Evolutionary conservation across 2,113 vertebrate species (phyloP), one percentile per base, ranked within the genome.

Genomic region (Pleuronectes platessa): DNA sequence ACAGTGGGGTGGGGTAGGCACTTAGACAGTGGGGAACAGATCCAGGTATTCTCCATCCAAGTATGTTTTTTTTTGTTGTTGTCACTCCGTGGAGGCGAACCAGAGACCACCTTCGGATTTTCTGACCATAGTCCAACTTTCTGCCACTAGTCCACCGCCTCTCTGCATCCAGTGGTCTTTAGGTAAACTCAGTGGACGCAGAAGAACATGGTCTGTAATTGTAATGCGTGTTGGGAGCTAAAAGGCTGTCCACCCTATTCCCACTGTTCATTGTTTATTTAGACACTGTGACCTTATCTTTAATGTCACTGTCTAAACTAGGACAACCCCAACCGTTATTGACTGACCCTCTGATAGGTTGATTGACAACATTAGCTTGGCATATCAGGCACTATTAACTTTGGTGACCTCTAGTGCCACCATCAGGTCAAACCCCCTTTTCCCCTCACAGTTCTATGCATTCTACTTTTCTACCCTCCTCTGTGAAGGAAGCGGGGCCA

Each of bases 381-480:
- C 6, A 31, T 31, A 31, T 31, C 27, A 31, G 27, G 27, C 27
- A 31, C 27, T 5, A 23, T 53, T 40, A 13, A 35, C 20, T 40
- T 26, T 51, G 37, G 4, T 62, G 51, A 42, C 24, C 54, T 64
- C 35, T n/a, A 23, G 5, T 14, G 47, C 27, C 4, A 51, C 67
- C 26, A 6, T 27, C 13, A 17, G 58, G 4, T 51, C 35, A n/a
- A 21, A 51, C 18, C 17, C n/a, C 7, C 23, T 61, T 31, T 26
- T 9, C 26, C 26, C 12, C 0, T 67, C 26, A 2, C 27, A 62
- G 35, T 27, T n/a, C 31, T 13, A 5, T 61, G 15, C 47, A 26
- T 63, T 11, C 31, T 10, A 2, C 10, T 54, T 54, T n/a, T 54
- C 47, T 37, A 24, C 23, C 23, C 11, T 74, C 71, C 62, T 86